Evolutionary conservation across 2,797 vertebrate genomes (phyloP), one percentile per base, ranked within the genome.

Genomic region (Neosilurus hyrtlii): DNA sequence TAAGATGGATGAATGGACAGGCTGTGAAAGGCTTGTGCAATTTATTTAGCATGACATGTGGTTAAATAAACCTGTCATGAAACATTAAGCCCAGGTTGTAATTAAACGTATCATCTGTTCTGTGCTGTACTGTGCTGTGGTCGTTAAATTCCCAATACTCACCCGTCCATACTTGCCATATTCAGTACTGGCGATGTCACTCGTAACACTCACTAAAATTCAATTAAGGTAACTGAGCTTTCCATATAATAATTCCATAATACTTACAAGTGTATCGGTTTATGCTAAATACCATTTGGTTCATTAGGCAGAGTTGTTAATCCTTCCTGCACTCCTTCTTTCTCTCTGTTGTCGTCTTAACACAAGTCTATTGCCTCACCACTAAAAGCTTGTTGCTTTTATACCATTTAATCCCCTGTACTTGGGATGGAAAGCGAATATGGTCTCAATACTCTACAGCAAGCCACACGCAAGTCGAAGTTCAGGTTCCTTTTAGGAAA

Each of bases 331-430:
- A 20, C 18, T 59, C 18, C 18, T 4, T 26, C 7, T 26, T 49
- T 62, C 24, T 52, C 22, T 37, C 18, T 18, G 24, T 51, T 56
- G 72, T 74, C 72, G 2, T 16, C n/a, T 74, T 54, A 72, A 49
- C 43, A 24, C n/a, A 72, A 52, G 49, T 57, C 59, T 11, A 75
- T 63, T 80, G 63, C 68, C 14, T 87, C 30, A 72, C 67, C 59
- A 67, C 71, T 62, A 18, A 63, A 82, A 30, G 81, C 84, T 78
- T 89, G 82, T 89, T 83, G 75, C 77, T 80, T 81, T 83, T 83
- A 70, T 78, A 57, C 72, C 59, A 66, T 84, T 88, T 84, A 84
- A 86, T 86, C 80, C 68, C 62, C 77, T 81, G 72, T 82, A 76
- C 54, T 57, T 2, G 30, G 37, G 54, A 59, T 37, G 9, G 73